Evolutionary conservation across 2,888 invertebrate species (phyloP).

Genomic region (Belgica antarctica): DNA sequence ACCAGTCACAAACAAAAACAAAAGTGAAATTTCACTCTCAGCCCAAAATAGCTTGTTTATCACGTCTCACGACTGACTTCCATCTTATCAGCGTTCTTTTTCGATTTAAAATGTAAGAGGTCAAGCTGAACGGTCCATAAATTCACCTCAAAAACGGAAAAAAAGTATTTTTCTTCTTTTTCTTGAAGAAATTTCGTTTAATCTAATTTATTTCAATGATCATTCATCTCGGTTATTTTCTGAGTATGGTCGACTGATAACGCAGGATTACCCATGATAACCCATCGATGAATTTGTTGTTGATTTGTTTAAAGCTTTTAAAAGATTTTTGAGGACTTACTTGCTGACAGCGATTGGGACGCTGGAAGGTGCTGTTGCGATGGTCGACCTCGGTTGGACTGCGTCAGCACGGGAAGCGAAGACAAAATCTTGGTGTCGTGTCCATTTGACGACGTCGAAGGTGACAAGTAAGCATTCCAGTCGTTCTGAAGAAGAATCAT

Average conservation of each 20-base stretch:
- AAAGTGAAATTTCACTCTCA: no score
- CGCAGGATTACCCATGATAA: background rate
- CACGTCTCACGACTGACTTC: no score
- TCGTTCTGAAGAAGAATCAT: slow-evolving; percentile 24
- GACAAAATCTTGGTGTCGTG: slow-evolving; percentile 1
- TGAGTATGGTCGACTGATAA: slow-evolving; percentile 5
- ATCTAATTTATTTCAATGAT: background rate
- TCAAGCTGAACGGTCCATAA: slow-evolving; percentile 18
- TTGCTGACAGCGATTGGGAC: slow-evolving; percentile 68
- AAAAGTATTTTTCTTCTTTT: background rate
- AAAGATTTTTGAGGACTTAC: slow-evolving; percentile 59
- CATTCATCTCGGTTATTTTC: slow-evolving; percentile 13
- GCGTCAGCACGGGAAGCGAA: background rate
- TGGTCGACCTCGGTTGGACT: slow-evolving; percentile 51
- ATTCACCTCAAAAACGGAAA: background rate
- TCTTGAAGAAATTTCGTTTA: slow-evolving; percentile 2
- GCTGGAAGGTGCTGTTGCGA: slow-evolving; percentile 61
- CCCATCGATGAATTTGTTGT: slow-evolving; percentile 15
- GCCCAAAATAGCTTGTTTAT: no score
- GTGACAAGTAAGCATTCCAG: slow-evolving; percentile 10
- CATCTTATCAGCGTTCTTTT: background rate
- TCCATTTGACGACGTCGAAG: background rate
- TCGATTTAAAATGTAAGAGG: slow-evolving; percentile 17
- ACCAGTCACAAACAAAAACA: no score
- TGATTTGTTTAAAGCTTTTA: background rate